Evolutionary conservation across 2,888 invertebrate genomes (phyloP), one percentile per base, ranked within the genome.

Genomic region (Doris montereyensis): DNA sequence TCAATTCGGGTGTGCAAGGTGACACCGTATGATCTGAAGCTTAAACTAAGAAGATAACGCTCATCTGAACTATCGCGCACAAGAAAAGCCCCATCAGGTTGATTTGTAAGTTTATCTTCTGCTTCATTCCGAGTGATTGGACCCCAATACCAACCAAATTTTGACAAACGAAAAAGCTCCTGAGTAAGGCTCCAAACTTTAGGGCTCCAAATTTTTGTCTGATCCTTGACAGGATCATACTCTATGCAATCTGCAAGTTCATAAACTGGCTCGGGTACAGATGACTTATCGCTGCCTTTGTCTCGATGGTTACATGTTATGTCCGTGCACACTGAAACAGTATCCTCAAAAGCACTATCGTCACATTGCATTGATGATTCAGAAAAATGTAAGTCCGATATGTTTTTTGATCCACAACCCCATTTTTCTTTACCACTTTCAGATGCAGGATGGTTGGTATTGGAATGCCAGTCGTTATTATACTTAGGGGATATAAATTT

Each of bases 1-100:
- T 95, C 95, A 85, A 96, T 94, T 52, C 95, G 93, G 77, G 95
- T 94, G 88, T 96, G 96, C 78, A 95, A 92, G 0, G 95, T 95
- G 85, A 93, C 93, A 28, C 94, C 94, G 79, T 94, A 91, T 1
- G 92, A 92, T 81, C 95, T 93, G 91, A 96, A 95, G 88, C 95
- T 95, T 74, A 96, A 92, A 41, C 95, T 95, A 84, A 95, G 93
- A 82, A 95, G 93, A 87, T 95, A 94, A 81, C 93, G 93, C 85
- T 94, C 93, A 77, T 95, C 94, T 26, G 95, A 94, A 1, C 95
- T 95, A 89, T 95, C 95, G 35, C 95, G 93, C 5, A 96, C 94
- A 80, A 95, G 92, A 91, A 95, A 95, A 76, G 95, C 94, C 78
- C 95, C 95, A 87, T 95, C 95, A 24, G 95, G 94, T 88, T 94